Conservation (phyloP, 1,140 invertebrate genomes). For the Aporrectodea caliginosa region DNA sequence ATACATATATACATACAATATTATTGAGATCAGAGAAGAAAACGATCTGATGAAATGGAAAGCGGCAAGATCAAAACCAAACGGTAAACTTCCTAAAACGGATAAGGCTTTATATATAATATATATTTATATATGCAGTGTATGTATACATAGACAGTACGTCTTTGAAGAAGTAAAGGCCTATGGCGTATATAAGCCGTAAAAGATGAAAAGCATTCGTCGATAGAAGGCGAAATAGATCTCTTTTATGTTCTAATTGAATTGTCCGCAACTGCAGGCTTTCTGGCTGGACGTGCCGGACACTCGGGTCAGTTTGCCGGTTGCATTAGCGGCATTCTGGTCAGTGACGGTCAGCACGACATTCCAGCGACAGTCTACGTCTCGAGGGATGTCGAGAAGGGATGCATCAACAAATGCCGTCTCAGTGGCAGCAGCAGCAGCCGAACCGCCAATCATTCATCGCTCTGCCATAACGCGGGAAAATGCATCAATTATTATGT, state of each 20-base stretch:
- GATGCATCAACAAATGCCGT: neutral
- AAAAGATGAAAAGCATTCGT: too few species aligned
- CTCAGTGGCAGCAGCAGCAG: neutral
- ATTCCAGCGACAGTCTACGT: neutral
- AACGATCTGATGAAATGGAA: too few species aligned
- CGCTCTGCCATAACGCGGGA: neutral
- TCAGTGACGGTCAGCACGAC: neutral
- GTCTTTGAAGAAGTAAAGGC: too few species aligned
- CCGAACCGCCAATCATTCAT: neutral
- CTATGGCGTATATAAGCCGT: too few species aligned
- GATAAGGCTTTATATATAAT: neutral
- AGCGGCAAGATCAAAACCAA: too few species aligned
- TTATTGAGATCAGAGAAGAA: too few species aligned
- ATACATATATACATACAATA: too few species aligned
- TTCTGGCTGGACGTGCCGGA: neutral
- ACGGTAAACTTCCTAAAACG: neutral
- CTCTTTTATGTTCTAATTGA: too few species aligned
- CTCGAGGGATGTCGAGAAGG: neutral
- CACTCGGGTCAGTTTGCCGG: neutral
- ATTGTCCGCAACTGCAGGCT: neutral
- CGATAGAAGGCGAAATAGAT: too few species aligned
- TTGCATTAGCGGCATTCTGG: neutral
- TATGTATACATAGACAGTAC: too few species aligned
- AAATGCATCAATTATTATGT: constrained; percentile 2
- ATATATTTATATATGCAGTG: neutral